Evolutionary conservation across 2,113 vertebrate genomes (phyloP).

Genomic region (Leiothrix lutea): DNA sequence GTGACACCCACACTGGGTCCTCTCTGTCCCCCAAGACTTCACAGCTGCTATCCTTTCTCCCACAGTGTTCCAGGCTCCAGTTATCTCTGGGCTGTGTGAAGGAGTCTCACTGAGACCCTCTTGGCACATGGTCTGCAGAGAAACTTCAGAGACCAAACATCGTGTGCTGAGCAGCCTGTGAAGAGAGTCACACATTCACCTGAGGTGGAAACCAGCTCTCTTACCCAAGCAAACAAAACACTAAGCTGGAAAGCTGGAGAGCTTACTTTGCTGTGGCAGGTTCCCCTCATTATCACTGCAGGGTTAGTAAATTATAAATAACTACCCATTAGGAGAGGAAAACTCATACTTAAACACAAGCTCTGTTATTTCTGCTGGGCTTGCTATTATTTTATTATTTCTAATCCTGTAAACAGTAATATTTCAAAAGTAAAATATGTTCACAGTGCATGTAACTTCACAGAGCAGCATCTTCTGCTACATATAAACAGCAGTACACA

Average conservation of each 20-base stretch:
- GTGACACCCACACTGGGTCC: accelerated
- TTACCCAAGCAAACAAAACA: not conserved
- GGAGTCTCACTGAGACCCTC: not conserved
- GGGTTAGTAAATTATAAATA: constrained; percentile 10
- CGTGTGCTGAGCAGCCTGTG: not conserved
- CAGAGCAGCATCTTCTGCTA: not conserved
- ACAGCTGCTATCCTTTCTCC: not conserved
- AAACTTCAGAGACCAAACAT: not conserved
- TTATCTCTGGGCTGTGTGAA: not conserved
- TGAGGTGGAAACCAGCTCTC: not conserved
- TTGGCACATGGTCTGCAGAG: accelerated
- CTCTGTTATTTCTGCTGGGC: not conserved
- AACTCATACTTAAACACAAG: not conserved
- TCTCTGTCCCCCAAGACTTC: accelerated
- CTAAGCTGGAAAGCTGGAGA: not conserved
- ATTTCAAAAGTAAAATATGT: not conserved
- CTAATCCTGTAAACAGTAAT: not conserved
- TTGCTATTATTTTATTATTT: not conserved
- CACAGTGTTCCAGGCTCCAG: accelerated
- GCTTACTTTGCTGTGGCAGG: not conserved
- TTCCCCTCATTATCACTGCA: not conserved
- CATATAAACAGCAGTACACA: accelerated
- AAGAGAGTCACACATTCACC: not conserved
- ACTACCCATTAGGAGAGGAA: not conserved
- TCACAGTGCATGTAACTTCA: not conserved